phyloP scores from a whole-genome alignment of 2,113 vertebrate genomes.

The Lepus timidus region DNA sequence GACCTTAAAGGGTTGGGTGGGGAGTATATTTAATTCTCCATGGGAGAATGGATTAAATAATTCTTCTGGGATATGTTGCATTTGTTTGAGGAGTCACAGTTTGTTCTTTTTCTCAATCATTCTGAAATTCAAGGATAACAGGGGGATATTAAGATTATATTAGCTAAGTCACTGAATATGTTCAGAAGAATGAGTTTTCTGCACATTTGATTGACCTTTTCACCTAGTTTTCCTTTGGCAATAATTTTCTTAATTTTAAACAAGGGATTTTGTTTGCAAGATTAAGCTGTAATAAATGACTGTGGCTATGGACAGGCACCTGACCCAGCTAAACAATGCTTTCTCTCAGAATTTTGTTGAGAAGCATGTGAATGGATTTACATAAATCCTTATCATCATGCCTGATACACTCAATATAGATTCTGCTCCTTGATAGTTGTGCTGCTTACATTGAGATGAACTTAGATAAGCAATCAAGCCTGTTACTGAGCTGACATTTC shows the following conservation, averaged over 20 bases:
- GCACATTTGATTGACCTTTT: not conserved
- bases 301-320: no score
- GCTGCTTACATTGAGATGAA: not conserved
- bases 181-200: not conserved
- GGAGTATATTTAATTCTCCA: constrained; percentile 53
- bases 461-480: not conserved
- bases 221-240: not conserved
- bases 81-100: constrained; percentile 35
- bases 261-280: not conserved
- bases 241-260: not conserved
- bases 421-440: not conserved
- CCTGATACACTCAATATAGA: not conserved
- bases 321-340: not conserved
- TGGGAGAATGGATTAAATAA: constrained; percentile 57
- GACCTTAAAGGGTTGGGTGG: not conserved
- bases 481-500: not conserved
- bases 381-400: not conserved
- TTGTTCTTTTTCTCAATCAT: constrained; percentile 27
- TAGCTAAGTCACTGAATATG: constrained; percentile 20
- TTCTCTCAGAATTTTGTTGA: not conserved
- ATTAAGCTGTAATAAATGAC: not conserved
- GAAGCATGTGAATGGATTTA: not conserved
- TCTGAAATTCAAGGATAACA: constrained; percentile 35
- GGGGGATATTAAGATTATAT: not conserved
- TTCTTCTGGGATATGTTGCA: constrained; percentile 28